Percentiles rank a stretch among this genome's conserved stretches.
Conservation (phyloP, 2,113 vertebrate genomes). For the Mormyrus iriodes region DNA sequence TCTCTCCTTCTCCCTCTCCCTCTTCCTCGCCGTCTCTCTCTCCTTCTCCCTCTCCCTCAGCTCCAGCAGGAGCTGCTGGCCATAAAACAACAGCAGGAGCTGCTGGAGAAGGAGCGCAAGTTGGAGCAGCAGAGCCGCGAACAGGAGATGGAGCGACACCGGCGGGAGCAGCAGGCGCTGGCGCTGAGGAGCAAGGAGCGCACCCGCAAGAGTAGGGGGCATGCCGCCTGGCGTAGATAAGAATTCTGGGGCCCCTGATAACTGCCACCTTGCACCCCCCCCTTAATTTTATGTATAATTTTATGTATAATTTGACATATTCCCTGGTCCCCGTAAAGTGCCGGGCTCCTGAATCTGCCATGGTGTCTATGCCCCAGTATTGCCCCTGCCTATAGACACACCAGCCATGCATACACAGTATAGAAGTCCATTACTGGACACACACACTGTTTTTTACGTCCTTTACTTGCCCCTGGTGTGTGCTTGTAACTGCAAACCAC, state of each 20-base stretch:
- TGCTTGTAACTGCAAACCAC: not conserved
- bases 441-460: no score
- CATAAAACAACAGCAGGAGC: slow-evolving; percentile 95
- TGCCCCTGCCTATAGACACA: not conserved
- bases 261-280: not conserved
- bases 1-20: slow-evolving; percentile 10
- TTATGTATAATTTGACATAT: no score
- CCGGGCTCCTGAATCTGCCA: no score
- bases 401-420: not conserved
- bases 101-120: slow-evolving; percentile 91
- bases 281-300: no score
- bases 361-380: not conserved
- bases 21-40: not conserved
- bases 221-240: not conserved
- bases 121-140: slow-evolving; percentile 91
- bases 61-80: slow-evolving; percentile 96
- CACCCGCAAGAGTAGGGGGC: slow-evolving; percentile 87
- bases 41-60: slow-evolving; percentile 65
- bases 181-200: slow-evolving; percentile 86
- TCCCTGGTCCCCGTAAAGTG: no score
- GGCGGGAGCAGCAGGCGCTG: slow-evolving; percentile 83
- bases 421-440: not conserved
- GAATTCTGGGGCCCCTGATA: not conserved
- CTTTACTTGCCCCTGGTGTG: not conserved
- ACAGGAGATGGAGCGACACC: slow-evolving; percentile 86